Evolutionary conservation across 1,140 invertebrate species (phyloP).

Genomic region (Cardiocondyla obscurior): DNA sequence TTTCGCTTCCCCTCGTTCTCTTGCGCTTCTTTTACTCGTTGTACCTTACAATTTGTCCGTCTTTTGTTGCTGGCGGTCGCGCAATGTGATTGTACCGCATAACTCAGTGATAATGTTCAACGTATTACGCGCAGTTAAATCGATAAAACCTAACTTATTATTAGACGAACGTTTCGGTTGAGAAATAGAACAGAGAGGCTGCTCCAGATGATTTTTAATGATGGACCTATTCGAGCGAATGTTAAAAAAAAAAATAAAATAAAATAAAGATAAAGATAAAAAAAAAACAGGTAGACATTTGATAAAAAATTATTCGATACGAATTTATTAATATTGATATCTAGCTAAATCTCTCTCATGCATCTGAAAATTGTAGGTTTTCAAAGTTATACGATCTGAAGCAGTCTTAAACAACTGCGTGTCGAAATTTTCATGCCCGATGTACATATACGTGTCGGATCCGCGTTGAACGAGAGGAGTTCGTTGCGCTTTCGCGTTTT

Average conservation of each 20-base stretch:
- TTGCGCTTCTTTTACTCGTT: not conserved
- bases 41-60: not conserved
- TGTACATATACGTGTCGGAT: not conserved
- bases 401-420: slow-evolving; percentile 2
- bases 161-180: not conserved
- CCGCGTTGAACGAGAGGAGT: slow-evolving; percentile 9
- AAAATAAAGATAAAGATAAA: no score
- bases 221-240: not conserved
- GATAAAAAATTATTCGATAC: no score
- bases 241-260: no score
- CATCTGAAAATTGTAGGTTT: not conserved
- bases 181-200: not conserved
- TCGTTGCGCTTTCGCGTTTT: slow-evolving; percentile 57
- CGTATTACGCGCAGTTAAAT: slow-evolving; percentile 9
- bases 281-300: no score
- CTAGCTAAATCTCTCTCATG: not conserved
- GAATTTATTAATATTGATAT: not conserved
- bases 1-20: slow-evolving; percentile 4
- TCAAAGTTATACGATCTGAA: not conserved
- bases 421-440: slow-evolving; percentile 1
- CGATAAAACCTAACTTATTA: slow-evolving; percentile 21
- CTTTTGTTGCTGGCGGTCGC: slow-evolving; percentile 18
- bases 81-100: slow-evolving; percentile 18
- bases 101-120: slow-evolving; percentile 18
- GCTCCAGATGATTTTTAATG: not conserved